These are phyloP conservation scores for Rhodinocichla rosea DNA, from an alignment of 2,113 vertebrate genomes.

Conservation along the genomic window DNA sequence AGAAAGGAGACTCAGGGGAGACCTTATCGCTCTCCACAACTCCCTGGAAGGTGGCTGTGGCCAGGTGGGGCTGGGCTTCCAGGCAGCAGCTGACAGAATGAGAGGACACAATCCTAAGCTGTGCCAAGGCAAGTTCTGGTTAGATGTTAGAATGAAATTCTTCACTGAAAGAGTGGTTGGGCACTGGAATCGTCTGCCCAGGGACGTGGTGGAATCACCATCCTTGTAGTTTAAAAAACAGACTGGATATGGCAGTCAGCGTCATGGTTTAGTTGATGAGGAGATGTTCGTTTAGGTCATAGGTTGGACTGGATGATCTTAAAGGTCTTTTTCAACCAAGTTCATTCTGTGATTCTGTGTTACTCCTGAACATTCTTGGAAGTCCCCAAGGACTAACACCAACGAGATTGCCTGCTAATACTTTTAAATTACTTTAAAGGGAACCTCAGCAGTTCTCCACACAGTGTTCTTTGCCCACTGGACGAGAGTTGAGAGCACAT, in stretches of 20 bases:
- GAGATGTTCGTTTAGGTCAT: neutral
- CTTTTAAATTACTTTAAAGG: neutral
- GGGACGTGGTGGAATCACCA: neutral
- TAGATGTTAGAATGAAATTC: neutral
- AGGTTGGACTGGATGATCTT: neutral
- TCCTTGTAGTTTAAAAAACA: neutral
- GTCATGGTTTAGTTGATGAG: neutral
- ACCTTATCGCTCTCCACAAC: neutral
- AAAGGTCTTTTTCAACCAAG: neutral
- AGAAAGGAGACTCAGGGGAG: neutral
- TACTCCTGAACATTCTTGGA: neutral
- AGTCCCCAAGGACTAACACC: neutral
- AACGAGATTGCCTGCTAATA: neutral
- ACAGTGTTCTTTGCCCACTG: neutral
- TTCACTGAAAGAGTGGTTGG: neutral
- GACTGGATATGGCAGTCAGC: neutral
- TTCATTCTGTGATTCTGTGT: neutral
- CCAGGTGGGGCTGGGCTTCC: neutral
- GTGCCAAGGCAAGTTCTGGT: neutral
- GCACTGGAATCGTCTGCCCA: neutral
- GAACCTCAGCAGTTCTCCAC: neutral
- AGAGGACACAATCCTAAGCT: neutral
- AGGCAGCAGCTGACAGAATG: neutral
- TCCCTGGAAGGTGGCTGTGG: neutral
- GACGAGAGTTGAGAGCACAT: neutral